Evolutionary conservation across 2,888 invertebrate species (phyloP).

Genomic region (Drosophila kanekoi): DNA sequence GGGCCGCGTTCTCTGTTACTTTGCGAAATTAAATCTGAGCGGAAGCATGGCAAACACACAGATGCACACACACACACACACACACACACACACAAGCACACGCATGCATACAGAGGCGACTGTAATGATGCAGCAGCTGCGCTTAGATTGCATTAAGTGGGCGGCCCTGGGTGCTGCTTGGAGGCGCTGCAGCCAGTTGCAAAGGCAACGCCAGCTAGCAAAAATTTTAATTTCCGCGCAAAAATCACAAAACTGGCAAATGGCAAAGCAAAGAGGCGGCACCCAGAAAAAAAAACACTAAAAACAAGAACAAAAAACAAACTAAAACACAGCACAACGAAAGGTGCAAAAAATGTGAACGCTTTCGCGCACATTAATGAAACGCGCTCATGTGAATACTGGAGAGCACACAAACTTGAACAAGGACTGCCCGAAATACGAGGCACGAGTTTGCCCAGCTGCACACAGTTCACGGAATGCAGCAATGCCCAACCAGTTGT

Average conservation of each 20-base stretch:
- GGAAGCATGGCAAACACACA: slow-evolving; percentile 66
- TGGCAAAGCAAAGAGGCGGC: slow-evolving; percentile 59
- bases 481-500: slow-evolving; percentile 6
- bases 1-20: slow-evolving; percentile 59
- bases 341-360: slow-evolving; percentile 64
- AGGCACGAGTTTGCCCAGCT: slow-evolving; percentile 8
- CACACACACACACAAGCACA: slow-evolving; percentile 21
- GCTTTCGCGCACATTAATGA: slow-evolving; percentile 69
- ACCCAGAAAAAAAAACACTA: slow-evolving; percentile 6
- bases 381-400: slow-evolving; percentile 53
- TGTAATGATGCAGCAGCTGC: slow-evolving; percentile 82
- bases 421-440: slow-evolving; percentile 9
- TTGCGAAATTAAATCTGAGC: slow-evolving; percentile 81
- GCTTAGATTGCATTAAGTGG: slow-evolving; percentile 82
- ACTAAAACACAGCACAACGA: slow-evolving; percentile 37
- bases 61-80: slow-evolving; percentile 18
- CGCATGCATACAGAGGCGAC: slow-evolving; percentile 30
- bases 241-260: slow-evolving; percentile 65
- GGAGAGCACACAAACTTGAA: slow-evolving; percentile 24
- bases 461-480: slow-evolving; percentile 12
- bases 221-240: slow-evolving; percentile 79
- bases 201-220: slow-evolving; percentile 53
- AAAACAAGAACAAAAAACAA: slow-evolving; percentile 17
- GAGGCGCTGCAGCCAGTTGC: slow-evolving; percentile 37
- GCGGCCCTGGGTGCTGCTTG: slow-evolving; percentile 49